Evolutionary conservation across 1,140 invertebrate genomes (phyloP), one percentile per base, ranked within the genome.

Genomic region (Wiebesia pumilae): DNA sequence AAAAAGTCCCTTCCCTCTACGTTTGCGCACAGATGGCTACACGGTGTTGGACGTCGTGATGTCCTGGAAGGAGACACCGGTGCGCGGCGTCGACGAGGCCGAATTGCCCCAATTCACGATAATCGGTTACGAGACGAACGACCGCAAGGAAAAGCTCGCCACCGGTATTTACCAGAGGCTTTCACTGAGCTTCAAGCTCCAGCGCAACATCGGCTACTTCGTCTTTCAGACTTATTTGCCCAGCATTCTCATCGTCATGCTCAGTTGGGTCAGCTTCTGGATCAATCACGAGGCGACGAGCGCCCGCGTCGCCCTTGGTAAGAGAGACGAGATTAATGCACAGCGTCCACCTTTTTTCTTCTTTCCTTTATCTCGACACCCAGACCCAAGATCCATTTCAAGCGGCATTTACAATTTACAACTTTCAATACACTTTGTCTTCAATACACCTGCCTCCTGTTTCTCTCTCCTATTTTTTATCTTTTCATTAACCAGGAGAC

Each of bases 31-130:
- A 99, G 98, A 99, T 95, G 99, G 98, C 9, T 99, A 99, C 94
- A 99, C 98, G 0, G 98, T 99, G 75, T 95, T 96, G 67, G 99
- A 99, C 92, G 98, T 99, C 27, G 97, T 98, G n/a, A 99, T 99
- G 97, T 98, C 98, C 92, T 99, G 98, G 98, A 97, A 97, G 89
- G 95, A 96, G 65, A 97, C 96, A 1, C 96, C 97, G 2, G 98
- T 99, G 0, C 95, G 97, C 81, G 98, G 98, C 1, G 97, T 99
- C 3, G 97, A 99, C 91, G 97, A 98, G 89, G 97, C 98, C 2
- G 97, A 99, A 92, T 93, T 99, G 75, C 98, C 98, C 12, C 98
- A 99, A 94, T 99, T 99, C 92, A 97, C 97, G 65, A 98, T 99
- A 89, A 96, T 98, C 81, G 97, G 98, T 77, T 98, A 98, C 92